phyloP scores from a whole-genome alignment of 2,888 invertebrate species.

The Tetrapedia diversipes region DNA sequence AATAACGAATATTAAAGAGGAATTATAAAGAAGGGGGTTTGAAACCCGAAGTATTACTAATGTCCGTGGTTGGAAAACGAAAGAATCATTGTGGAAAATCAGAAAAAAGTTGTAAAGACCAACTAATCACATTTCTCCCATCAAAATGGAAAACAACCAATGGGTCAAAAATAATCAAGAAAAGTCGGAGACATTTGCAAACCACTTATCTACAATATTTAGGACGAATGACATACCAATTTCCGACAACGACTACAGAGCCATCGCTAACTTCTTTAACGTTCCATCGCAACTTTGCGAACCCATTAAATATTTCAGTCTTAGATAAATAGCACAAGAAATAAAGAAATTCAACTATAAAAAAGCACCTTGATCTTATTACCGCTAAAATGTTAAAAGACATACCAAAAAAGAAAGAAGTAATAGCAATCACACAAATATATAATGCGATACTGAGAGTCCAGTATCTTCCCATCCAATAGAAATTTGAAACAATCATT shows the following conservation, averaged over 20 bases:
- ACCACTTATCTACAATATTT: not conserved
- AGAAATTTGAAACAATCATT: constrained; percentile 6
- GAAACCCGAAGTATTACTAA: no score
- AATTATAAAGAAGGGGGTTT: constrained; percentile 4
- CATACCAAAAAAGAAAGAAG: not conserved
- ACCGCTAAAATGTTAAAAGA: not conserved
- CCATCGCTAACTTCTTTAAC: not conserved
- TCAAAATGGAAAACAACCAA: no score
- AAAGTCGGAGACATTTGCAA: no score
- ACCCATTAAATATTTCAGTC: not conserved
- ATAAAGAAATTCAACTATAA: not conserved
- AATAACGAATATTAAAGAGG: not conserved
- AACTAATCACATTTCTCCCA: no score
- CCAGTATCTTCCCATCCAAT: constrained; percentile 3
- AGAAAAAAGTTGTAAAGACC: no score
- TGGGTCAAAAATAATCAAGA: no score
- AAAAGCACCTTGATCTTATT: constrained; percentile 2
- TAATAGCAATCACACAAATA: constrained; percentile 3
- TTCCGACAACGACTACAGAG: not conserved
- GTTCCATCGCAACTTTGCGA: not conserved
- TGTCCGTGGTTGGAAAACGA: no score
- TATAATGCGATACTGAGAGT: not conserved
- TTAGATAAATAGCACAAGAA: not conserved
- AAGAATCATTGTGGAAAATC: no score
- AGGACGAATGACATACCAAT: not conserved